Evolutionary conservation across 2,888 invertebrate genomes (phyloP), one percentile per base, ranked within the genome.

Genomic region (Venustoraphidia nigricollis): DNA sequence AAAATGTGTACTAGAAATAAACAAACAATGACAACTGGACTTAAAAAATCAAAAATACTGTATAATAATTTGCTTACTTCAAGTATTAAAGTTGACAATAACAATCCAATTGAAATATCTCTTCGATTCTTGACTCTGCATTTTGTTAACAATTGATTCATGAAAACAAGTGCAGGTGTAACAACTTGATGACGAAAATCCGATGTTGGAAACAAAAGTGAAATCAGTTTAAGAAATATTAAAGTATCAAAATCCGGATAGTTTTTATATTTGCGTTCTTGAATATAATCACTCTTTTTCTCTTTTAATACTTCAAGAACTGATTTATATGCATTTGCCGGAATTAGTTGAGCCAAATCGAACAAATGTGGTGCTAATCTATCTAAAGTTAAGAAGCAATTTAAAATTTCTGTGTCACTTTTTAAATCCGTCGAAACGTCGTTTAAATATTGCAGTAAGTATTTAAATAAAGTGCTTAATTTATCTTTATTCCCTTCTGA

Each of bases 141-240:
- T 56, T 71, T 69, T 3, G 73, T 71, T 56, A 90, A 64, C 59
- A 93, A 83, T 63, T 91, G 83, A 38, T 83, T 77, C 67, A 94
- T 86, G 56, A 93, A 89, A 53, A 88, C 70, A 55, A 87, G 70
- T 56, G 73, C 71, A n/a, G 93, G 92, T 10, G 89, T 89, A n/a
- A 85, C 83, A 4, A 95, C 78, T 0, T 83, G 82, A 72, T 96
- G 95, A 39, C 82, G 73, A 62, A 84, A 90, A 67, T 96, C 95
- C 0, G 94, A 92, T 0, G 92, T 83, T 1, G 94, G 86, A 66
- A 87, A 96, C 47, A 95, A 62, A 41, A 84, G 65, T 8, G 85
- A 80, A 4, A 90, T 74, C 53, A 91, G 60, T 68, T 93, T 92
- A 51, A 95, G 80, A 60, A 89, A 81, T 53, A 92, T 68, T 38